Evolutionary conservation across 2,888 invertebrate genomes (phyloP).

Genomic region (Limnephilus auricula): DNA sequence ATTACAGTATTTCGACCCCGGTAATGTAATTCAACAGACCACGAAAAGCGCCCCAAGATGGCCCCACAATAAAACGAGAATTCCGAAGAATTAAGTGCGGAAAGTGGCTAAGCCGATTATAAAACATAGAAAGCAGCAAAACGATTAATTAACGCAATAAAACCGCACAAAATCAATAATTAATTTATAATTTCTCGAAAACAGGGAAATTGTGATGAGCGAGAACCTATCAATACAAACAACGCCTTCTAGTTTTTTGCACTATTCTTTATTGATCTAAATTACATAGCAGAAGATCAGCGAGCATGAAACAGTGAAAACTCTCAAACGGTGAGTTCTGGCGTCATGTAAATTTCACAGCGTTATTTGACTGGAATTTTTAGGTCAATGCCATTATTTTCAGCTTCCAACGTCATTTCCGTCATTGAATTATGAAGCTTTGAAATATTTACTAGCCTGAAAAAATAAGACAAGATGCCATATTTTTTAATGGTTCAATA

Average conservation of each 20-base stretch:
- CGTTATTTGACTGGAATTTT: too few relatives aligned
- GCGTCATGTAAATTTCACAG: too few relatives aligned
- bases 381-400: too few relatives aligned
- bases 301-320: not conserved
- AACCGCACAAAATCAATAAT: not conserved
- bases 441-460: too few relatives aligned
- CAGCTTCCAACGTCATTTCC: too few relatives aligned
- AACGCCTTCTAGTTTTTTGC: not conserved
- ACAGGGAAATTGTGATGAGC: not conserved
- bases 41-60: not conserved
- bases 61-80: not conserved
- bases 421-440: too few relatives aligned
- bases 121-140: not conserved
- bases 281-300: not conserved
- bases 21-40: conserved; percentile 21
- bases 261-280: not conserved
- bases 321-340: not conserved
- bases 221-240: not conserved
- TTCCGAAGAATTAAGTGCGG: not conserved
- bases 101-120: not conserved
- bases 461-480: too few relatives aligned
- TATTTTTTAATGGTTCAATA: too few relatives aligned
- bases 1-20: not conserved
- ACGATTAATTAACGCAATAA: not conserved
- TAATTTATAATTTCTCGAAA: not conserved